Percentiles rank a stretch among this genome's conserved stretches.
These are phyloP conservation scores for Andrena dorsata DNA, from an alignment of 2,888 invertebrate genomes.

Conservation along the genomic window DNA sequence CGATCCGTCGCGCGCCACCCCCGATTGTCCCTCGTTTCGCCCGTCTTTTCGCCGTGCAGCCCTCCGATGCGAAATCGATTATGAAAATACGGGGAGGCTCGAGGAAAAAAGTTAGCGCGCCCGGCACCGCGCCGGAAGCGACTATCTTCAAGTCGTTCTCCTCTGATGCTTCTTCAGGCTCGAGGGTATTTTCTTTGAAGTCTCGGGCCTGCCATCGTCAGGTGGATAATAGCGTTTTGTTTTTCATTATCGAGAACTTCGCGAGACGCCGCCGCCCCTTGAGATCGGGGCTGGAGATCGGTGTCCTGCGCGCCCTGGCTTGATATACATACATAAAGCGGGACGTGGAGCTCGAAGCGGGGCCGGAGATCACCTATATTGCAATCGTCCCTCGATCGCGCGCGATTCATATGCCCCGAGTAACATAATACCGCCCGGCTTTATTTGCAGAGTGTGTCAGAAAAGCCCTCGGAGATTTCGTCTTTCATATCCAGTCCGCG, in stretches of 20 bases:
- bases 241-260: conserved; percentile 3
- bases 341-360: neutral
- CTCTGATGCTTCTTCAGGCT: conserved; percentile 16
- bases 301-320: neutral
- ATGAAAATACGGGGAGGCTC: conserved; percentile 72
- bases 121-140: conserved; percentile 24
- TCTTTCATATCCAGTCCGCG: conserved; percentile 53
- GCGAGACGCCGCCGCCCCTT: neutral
- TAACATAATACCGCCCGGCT: conserved; percentile 72
- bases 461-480: conserved; percentile 75
- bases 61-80: conserved; percentile 75
- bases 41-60: conserved; percentile 40
- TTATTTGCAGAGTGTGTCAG: conserved; percentile 78
- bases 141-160: conserved; percentile 37
- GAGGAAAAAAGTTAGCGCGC: conserved; percentile 25
- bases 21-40: conserved; percentile 37
- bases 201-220: neutral
- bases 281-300: conserved; percentile 1
- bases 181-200: conserved; percentile 30
- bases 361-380: conserved; percentile 42
- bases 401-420: conserved; percentile 71
- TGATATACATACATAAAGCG: neutral
- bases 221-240: neutral
- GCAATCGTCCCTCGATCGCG: conserved; percentile 53
- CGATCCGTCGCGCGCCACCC: conserved; percentile 37